phyloP scores from a whole-genome alignment of 2,113 vertebrate species.

The Nannospalax galili region DNA sequence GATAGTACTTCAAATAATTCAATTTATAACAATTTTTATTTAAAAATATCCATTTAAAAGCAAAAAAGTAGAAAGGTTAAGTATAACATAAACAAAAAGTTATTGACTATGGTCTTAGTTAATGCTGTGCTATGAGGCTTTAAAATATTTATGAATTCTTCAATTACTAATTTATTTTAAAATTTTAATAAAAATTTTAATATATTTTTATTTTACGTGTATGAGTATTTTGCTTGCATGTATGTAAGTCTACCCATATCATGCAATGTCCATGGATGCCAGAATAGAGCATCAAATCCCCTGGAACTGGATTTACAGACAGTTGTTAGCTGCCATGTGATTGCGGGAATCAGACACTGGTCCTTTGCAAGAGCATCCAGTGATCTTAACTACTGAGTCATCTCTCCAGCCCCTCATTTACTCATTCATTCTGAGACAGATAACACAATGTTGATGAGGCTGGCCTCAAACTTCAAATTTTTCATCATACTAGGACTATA shows the following conservation, averaged over 20 bases:
- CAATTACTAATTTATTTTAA: too few relatives aligned
- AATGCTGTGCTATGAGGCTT: not conserved
- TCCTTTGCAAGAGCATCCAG: too few relatives aligned
- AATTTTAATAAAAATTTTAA: too few relatives aligned
- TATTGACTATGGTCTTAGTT: not conserved
- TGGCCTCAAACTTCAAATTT: not conserved
- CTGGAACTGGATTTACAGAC: too few relatives aligned
- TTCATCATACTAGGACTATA: not conserved
- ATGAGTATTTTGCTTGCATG: too few relatives aligned
- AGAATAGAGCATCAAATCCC: too few relatives aligned
- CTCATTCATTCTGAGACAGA: not conserved
- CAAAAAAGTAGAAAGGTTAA: not conserved
- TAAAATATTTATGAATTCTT: not conserved
- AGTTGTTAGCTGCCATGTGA: too few relatives aligned
- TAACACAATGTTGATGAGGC: not conserved
- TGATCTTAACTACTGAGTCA: too few relatives aligned
- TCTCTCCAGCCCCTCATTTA: not conserved
- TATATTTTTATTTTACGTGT: too few relatives aligned
- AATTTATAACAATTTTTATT: not conserved
- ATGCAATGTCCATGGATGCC: too few relatives aligned
- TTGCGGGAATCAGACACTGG: too few relatives aligned
- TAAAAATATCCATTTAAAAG: not conserved
- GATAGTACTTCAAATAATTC: not conserved
- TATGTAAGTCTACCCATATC: too few relatives aligned
- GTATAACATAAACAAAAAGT: not conserved